Evolutionary conservation across 1,140 invertebrate genomes (phyloP).

Genomic region (Maconellicoccus hirsutus): DNA sequence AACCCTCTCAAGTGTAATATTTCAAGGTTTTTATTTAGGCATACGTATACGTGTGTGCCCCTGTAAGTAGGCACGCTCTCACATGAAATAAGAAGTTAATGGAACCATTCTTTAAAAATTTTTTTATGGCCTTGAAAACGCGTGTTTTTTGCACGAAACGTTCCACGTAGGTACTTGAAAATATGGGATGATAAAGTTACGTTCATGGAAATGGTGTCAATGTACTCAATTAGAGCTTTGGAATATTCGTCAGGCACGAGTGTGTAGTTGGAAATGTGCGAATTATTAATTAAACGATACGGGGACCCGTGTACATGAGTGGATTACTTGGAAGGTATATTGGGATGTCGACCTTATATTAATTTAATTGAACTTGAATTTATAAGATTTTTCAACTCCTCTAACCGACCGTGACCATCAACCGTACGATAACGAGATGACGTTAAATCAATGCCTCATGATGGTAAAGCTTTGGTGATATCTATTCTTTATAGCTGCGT

Average conservation of each 20-base stretch:
- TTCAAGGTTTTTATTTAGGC: neutral
- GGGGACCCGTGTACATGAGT: neutral
- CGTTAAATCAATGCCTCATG: no score
- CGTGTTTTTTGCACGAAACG: neutral
- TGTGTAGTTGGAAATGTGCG: neutral
- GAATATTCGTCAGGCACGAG: neutral
- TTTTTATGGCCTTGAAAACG: neutral
- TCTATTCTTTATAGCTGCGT: no score
- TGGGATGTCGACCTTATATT: neutral
- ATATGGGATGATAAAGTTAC: neutral
- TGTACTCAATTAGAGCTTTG: neutral
- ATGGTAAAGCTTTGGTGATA: no score
- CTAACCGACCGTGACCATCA: neutral
- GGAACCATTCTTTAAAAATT: neutral
- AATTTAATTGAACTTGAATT: neutral
- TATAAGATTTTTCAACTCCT: no score
- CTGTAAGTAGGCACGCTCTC: no score
- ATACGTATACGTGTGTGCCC: no score
- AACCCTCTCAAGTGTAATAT: neutral
- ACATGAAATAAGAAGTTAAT: neutral
- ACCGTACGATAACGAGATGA: no score
- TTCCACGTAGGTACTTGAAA: neutral
- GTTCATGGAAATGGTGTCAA: neutral
- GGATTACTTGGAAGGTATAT: neutral
- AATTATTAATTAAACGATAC: neutral